phyloP scores from a whole-genome alignment of 2,113 vertebrate genomes.

The Paralichthys olivaceus region DNA sequence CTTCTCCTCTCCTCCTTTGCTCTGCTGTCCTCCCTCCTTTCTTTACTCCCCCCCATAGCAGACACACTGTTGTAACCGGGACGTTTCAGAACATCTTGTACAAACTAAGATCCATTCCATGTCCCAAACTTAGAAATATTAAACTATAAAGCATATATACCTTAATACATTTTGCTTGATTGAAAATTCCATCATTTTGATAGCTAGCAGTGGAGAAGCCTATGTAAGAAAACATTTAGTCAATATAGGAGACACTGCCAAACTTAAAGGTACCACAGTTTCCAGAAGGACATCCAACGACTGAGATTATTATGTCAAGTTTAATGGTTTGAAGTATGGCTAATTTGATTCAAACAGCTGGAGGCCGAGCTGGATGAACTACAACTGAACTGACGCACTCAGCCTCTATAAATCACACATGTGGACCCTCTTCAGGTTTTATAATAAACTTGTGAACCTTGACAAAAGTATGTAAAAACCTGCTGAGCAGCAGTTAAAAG shows the following conservation, averaged over 20 bases:
- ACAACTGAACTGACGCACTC: conserved; percentile 14
- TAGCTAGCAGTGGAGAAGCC: not conserved
- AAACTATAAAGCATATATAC: not conserved
- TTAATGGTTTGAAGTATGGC: not conserved
- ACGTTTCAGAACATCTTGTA: conserved; percentile 5
- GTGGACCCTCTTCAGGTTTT: conserved; percentile 42
- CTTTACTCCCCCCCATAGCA: conserved; percentile 29
- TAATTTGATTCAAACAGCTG: conserved; percentile 30
- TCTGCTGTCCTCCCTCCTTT: conserved; percentile 31
- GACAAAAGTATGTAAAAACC: conserved; percentile 54
- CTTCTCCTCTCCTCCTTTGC: conserved; percentile 23
- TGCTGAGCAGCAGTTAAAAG: conserved; percentile 48
- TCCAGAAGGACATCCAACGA: not conserved
- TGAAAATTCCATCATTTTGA: too few species aligned
- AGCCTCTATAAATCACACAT: conserved; percentile 52
- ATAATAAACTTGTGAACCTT: conserved; percentile 62
- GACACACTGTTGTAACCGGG: not conserved
- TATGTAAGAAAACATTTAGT: not conserved
- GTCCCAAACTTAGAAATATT: conserved; percentile 7
- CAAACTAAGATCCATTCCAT: not conserved
- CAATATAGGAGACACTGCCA: not conserved
- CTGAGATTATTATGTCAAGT: conserved; percentile 15
- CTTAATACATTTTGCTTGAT: too few species aligned
- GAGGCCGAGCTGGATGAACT: conserved; percentile 7
- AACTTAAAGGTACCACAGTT: not conserved